Base-by-base conservation (phyloP, 1,140 invertebrate species). In the Eumaeus atala region DNA sequence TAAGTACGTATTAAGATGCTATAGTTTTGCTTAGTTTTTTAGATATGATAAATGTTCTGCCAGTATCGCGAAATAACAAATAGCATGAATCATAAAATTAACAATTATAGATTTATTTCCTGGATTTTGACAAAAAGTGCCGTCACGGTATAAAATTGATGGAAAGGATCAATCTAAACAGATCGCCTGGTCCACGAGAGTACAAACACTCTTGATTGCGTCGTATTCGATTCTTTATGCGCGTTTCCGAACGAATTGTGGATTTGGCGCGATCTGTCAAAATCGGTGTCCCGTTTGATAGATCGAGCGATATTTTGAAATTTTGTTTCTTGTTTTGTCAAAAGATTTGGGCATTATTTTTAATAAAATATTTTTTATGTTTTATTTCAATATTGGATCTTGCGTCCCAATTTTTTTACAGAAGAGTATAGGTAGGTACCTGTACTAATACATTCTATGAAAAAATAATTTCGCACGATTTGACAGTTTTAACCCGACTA, bases 91-190 rank as follows among this genome's bases (percentile, higher is more conserved):
- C 8, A 14, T 2, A 40, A 44, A 44, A 42, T 16, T 18, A 16
- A 17, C 9, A 44, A 14, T 14, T 5, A 44, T 16, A 44, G 16
- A 44, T 14, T 3, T 5, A 14, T 44, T 44, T 44, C 16, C 40
- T 44, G 40, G 40, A 44, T 44, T 44, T 14, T 3, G 14, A 44
- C n/a, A 44, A 17, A 51, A 49, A 34, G 11, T 9, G 28, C 48
- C 21, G 28, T 35, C 28, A 50, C n/a, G n/a, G 48, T 28, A 35
- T 50, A 12, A 50, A 34, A 50, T 50, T 50, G 37, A n/a, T 52
- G 21, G n/a, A 11, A 9, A 4, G 48, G 37, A 40, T 40, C 11
- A 11, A 38, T 51, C 37, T 14, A 6, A 51, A 40, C 18, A n/a
- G 18, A n/a, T n/a, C n/a, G n/a, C 6, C 21, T 28, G 21, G 21